phyloP scores from a whole-genome alignment of 2,113 vertebrate species.

The Crypturellus undulatus region DNA sequence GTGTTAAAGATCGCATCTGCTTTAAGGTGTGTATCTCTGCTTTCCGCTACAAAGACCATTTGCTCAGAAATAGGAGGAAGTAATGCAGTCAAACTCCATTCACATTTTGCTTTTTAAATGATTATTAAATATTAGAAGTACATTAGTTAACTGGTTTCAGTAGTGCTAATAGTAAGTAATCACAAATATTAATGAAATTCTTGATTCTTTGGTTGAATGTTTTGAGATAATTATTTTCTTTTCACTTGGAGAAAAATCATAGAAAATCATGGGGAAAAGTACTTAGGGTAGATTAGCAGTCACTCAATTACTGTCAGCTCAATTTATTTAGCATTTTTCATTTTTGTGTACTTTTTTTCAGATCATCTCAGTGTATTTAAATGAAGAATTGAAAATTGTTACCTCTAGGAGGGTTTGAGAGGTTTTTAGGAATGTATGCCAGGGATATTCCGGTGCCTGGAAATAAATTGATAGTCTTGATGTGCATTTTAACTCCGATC shows the following conservation, averaged over 20 bases:
- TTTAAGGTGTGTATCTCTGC: neutral
- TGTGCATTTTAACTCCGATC: no score
- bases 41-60: fast-evolving
- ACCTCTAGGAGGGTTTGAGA: neutral
- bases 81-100: neutral
- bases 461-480: neutral
- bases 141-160: neutral
- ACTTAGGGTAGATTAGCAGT: neutral
- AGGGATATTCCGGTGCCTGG: neutral
- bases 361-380: neutral
- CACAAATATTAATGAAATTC: neutral
- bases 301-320: neutral
- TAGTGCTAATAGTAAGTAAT: neutral
- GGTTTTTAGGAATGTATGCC: neutral
- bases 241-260: neutral
- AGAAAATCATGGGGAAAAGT: neutral
- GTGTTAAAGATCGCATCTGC: no score
- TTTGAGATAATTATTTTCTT: neutral
- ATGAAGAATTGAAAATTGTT: neutral
- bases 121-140: neutral
- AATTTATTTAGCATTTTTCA: neutral
- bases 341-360: neutral
- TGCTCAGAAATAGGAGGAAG: neutral
- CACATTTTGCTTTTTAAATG: neutral
- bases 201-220: neutral